phyloP scores from a whole-genome alignment of 2,113 vertebrate species.

The Felis chaus region DNA sequence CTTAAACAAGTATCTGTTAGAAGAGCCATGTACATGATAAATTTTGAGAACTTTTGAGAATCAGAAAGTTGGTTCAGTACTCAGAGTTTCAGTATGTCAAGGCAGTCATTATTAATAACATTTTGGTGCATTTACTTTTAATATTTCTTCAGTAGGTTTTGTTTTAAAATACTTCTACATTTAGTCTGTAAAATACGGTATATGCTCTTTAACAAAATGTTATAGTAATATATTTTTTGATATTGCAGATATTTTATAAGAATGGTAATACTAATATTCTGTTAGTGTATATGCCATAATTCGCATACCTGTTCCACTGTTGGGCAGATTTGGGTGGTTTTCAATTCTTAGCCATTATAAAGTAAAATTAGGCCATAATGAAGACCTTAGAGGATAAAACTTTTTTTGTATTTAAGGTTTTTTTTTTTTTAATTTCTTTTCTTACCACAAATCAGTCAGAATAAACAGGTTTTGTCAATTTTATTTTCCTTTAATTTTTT shows the following conservation, averaged over 20 bases:
- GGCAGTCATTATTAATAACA: not conserved
- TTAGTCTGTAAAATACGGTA: not conserved
- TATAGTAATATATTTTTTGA: not conserved
- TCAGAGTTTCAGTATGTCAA: not conserved
- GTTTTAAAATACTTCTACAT: not conserved
- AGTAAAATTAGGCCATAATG: not conserved
- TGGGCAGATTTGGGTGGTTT: not conserved
- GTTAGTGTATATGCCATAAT: not conserved
- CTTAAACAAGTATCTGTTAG: not conserved
- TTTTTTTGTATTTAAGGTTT: not conserved
- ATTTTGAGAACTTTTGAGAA: not conserved
- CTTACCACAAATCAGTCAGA: no score
- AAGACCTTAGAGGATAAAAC: conserved; percentile 27
- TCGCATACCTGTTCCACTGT: not conserved
- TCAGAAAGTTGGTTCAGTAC: not conserved
- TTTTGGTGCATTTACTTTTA: not conserved
- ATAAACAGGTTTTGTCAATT: no score
- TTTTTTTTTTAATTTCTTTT: not conserved
- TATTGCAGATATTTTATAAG: not conserved
- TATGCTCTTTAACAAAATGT: not conserved
- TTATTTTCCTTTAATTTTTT: no score
- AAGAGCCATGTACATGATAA: not conserved
- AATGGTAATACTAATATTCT: not conserved
- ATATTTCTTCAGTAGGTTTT: not conserved
- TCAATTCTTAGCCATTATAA: not conserved